Evolutionary conservation across 1,140 invertebrate species (phyloP), one percentile per base, ranked within the genome.

Genomic region (Venustaconcha ellipsiformis): DNA sequence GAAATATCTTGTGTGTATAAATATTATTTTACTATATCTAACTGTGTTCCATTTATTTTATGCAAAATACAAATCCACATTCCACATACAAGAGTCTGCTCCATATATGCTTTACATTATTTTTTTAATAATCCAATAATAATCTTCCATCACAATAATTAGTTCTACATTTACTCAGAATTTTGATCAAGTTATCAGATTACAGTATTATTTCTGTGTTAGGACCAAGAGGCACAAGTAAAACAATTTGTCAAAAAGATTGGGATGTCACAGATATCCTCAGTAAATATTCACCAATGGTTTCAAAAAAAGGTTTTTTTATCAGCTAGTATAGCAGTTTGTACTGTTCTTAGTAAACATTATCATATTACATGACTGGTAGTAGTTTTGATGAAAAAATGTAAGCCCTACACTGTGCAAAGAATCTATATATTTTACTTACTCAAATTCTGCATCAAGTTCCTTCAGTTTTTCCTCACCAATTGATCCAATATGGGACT

Each of bases 401-500:
- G 6, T 66, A 15, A 18, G 15, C n/a, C n/a, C 17, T 66, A 23
- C 6, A 6, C 15, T 15, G 64, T 15, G 64, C 18, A 4, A 30
- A 56, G 37, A 59, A 59, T 60, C 5, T 71, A 20, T 2, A 17
- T 68, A 15, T 59, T 17, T 15, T 20, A 68, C 74, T 70, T 76
- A 83, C 82, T 75, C 65, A 72, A 83, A 81, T 58, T 78, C 67
- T n/a, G 78, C 23, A 57, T 69, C 57, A 18, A 82, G 67, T 57
- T 75, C 18, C 12, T 73, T 65, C 15, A 83, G 26, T 23, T 70
- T 67, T 18, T 74, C 59, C 30, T 71, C 57, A 11, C 80, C 76
- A 56, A 84, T 63, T 57, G 72, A 80, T 59, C 74, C 70, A 14
- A 80, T 63, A 68, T 84, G 82, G 3, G 82, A 80, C 64, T 80